Conservation (phyloP, 2,888 invertebrate genomes). For the Drepana falcataria region DNA sequence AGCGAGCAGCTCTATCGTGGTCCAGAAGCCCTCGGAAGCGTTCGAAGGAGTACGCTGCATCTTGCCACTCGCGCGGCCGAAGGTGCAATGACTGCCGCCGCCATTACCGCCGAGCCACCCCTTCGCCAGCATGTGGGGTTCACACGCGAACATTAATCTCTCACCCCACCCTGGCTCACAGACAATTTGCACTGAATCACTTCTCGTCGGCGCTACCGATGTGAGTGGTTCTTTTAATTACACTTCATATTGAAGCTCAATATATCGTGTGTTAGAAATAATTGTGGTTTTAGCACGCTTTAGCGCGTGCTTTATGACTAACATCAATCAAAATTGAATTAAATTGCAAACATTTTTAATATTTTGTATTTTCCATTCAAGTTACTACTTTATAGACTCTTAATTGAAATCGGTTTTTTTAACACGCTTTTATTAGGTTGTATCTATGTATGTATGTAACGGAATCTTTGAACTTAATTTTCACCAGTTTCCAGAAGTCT, state of each 20-base stretch:
- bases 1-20: conserved; percentile 80
- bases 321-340: neutral
- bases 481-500: too few relatives aligned
- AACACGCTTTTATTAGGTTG: too few relatives aligned
- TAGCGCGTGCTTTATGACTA: neutral
- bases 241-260: conserved; percentile 16
- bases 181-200: conserved; percentile 43
- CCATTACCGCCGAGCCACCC: conserved; percentile 39
- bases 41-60: conserved; percentile 66
- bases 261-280: conserved; percentile 6
- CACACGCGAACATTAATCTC: conserved; percentile 74
- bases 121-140: conserved; percentile 49
- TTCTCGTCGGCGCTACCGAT: conserved; percentile 34
- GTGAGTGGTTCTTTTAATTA: conserved; percentile 31
- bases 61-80: conserved; percentile 38
- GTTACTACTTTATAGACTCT: too few relatives aligned
- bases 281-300: conserved; percentile 5
- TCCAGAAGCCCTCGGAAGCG: conserved; percentile 79
- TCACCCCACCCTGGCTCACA: conserved; percentile 50
- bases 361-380: too few relatives aligned
- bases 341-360: too few relatives aligned
- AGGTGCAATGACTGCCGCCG: conserved; percentile 74
- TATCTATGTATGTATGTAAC: too few relatives aligned
- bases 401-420: too few relatives aligned
- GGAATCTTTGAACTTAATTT: too few relatives aligned